Evolutionary conservation across 2,113 vertebrate species (phyloP), one percentile per base, ranked within the genome.

Genomic region (Serranochromis macrocephalus): DNA sequence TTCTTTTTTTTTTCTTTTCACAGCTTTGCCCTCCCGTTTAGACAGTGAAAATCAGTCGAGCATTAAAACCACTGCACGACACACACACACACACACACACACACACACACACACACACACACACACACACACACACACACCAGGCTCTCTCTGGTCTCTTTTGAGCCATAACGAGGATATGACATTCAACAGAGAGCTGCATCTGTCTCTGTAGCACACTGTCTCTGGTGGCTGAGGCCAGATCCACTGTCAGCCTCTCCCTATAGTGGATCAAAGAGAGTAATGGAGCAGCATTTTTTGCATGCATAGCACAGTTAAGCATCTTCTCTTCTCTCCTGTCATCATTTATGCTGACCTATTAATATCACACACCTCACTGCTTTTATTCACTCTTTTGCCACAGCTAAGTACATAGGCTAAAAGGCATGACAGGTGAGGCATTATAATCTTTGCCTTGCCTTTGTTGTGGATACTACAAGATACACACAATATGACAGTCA

Each of bases 111-210:
- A 82, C 51, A 29, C 80, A 24, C 24, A 54, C 82, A 85, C 21
- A 75, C 53, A 85, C 21, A 53, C 71, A 84, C 57, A 63, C 61
- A 84, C 53, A 9, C 47, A 9, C 81, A 40, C 8, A 51, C 89
- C 36, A 61, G 47, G 38, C n/a, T 31, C 61, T 86, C 16, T 91
- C 51, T 88, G 79, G 84, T 90, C 87, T 91, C 45, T 85, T 85
- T 82, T 40, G 53, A 87, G 61, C 53, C 66, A 40, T 93, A 93
- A 95, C 91, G 78, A 94, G 92, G 91, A 94, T 94, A 94, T 94
- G 89, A 94, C 90, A 92, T 92, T 94, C 81, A 91, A 87, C 86
- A 91, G 83, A 90, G 85, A 73, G 82, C 84, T 58, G 87, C 80
- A 87, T 89, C 83, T 38, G 90, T 88, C 89, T 91, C 83, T 80